Evolutionary conservation across 2,888 invertebrate species (phyloP).

Genomic region (Embidobia sp.): DNA sequence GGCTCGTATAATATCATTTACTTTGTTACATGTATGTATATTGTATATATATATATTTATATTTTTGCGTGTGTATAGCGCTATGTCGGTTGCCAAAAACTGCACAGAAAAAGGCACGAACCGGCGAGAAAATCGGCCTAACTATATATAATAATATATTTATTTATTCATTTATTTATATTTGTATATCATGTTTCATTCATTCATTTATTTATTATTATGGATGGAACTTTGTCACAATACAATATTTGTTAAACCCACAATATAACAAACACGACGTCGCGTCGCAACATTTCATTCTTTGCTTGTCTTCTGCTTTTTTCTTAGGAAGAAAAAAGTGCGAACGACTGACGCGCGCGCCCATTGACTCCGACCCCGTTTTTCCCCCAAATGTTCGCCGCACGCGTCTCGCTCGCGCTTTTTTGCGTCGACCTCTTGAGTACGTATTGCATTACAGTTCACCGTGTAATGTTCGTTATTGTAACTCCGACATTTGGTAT

Average conservation of each 20-base stretch:
- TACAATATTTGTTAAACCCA: constrained; percentile 77
- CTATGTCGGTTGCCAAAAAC: constrained; percentile 67
- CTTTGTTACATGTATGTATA: constrained; percentile 58
- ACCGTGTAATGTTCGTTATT: constrained; percentile 63
- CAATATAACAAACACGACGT: constrained; percentile 69
- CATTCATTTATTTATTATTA: constrained; percentile 78
- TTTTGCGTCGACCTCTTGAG: constrained; percentile 69
- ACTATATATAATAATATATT: constrained; percentile 75
- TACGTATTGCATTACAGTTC: constrained; percentile 78
- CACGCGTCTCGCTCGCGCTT: constrained; percentile 71
- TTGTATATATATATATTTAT: constrained; percentile 50
- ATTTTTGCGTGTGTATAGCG: constrained; percentile 62
- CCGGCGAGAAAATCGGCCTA: constrained; percentile 82
- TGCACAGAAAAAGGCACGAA: constrained; percentile 81
- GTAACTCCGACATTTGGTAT: constrained; percentile 66
- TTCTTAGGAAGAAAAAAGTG: constrained; percentile 21
- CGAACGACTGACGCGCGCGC: constrained; percentile 26
- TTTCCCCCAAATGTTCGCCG: constrained; percentile 13
- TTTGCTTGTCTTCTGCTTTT: constrained; percentile 10
- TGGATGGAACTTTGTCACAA: constrained; percentile 82
- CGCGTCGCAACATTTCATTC: constrained; percentile 61
- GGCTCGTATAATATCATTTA: constrained; percentile 55
- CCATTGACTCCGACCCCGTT: constrained; percentile 3
- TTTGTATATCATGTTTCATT: constrained; percentile 68
- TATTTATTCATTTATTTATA: constrained; percentile 64